Base-by-base conservation (phyloP, 2,113 vertebrate genomes). In the Ivindomyrus marchei region DNA sequence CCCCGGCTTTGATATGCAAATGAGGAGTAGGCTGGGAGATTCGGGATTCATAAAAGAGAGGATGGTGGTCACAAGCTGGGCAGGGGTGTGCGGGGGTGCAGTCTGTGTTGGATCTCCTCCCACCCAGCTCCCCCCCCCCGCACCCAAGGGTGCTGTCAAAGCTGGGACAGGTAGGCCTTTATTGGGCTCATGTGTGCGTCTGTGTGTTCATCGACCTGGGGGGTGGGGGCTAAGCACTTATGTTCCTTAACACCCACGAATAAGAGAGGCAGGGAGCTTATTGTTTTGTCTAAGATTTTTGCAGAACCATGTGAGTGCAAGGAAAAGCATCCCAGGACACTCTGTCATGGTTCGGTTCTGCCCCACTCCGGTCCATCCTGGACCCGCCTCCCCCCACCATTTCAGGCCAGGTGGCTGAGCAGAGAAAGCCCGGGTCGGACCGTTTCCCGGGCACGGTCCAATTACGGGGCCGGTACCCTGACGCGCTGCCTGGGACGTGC, bases 1-100 rank as follows among this genome's bases (percentile, higher is more conserved):
- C 93, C 92, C 92, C 91, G 85, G 91, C 96, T 97, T 97, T 97
- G 96, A 97, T 96, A 97, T 97, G 96, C 93, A 97, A 96, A 97
- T 95, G 3, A 88, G 84, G 42, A 86, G 24, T 83, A 47, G 49
- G 87, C 87, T 86, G 88, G 47, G 62, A 91, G 94, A 95, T 94
- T 96, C 46, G 94, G 94, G 94, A 96, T 96, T 96, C 94, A 95
- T 95, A 93, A 93, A 90, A 87, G 89, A 90, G 94, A 94, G 94
- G 94, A 96, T 92, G 49, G 92, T 96, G 95, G 95, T 93, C 52
- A 4, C 53, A 3, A 11, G 94, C 96, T 96, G 97, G 96, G 93
- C 74, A 56, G 89, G 90, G 90, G 84, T 85, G 90, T 87, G 47
- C 1, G 39, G 77, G 66, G 70, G 11, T 46, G 53, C 90, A 91